Percentiles rank a stretch among this genome's conserved stretches.
Evolutionary conservation across 2,113 vertebrate species (phyloP).

Genomic region (Pandion haliaetus): DNA sequence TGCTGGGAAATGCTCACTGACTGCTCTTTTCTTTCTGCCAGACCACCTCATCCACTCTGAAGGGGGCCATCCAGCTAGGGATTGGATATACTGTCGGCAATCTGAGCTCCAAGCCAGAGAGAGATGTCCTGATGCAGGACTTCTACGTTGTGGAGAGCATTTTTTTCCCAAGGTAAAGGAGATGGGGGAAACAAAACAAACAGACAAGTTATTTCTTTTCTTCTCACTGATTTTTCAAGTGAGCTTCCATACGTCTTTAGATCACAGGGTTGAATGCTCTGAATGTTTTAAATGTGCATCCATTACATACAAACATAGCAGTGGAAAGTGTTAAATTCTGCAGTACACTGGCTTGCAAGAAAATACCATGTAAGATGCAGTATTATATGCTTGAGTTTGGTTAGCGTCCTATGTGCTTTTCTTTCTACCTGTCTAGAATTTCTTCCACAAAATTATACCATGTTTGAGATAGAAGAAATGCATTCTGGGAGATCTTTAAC

Average conservation of each 20-base stretch:
- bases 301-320: neutral
- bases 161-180: slow-evolving; percentile 92
- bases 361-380: neutral
- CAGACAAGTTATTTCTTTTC: neutral
- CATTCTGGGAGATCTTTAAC: neutral
- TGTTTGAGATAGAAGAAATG: neutral
- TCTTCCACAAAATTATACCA: neutral
- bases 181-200: neutral
- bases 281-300: neutral
- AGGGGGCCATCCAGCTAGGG: slow-evolving; percentile 98
- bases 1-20: neutral
- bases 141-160: slow-evolving; percentile 99
- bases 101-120: slow-evolving; percentile 96
- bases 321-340: neutral
- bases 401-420: neutral
- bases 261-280: neutral
- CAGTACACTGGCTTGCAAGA: neutral
- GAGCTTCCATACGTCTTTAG: neutral
- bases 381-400: neutral
- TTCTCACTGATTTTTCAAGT: neutral
- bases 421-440: neutral
- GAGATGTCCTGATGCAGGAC: slow-evolving; percentile 98
- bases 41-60: slow-evolving; percentile 97
- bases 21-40: slow-evolving; percentile 35
- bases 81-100: slow-evolving; percentile 98